phyloP scores from a whole-genome alignment of 2,113 vertebrate genomes.

The Mastomys natalensis region DNA sequence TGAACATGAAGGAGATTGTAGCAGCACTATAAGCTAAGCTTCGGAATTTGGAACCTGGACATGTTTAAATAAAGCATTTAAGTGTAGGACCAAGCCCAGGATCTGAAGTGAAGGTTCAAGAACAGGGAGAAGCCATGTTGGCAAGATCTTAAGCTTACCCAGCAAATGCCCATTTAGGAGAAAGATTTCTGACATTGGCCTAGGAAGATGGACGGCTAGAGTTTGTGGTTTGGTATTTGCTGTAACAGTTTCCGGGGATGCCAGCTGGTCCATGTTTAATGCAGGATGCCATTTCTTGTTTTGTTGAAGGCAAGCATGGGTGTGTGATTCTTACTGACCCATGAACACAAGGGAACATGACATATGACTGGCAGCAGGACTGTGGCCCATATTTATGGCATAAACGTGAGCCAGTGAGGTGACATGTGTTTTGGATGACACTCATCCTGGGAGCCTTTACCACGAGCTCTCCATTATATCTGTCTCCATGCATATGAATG shows the following conservation, averaged over 20 bases:
- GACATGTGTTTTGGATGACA: background rate
- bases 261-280: background rate
- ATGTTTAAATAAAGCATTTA: background rate
- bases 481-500: background rate
- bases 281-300: background rate
- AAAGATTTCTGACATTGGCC: background rate
- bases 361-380: background rate
- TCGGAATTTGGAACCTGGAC: conserved; percentile 25
- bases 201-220: background rate
- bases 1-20: conserved; percentile 32
- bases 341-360: background rate
- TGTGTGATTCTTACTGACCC: background rate
- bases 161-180: background rate
- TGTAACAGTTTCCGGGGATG: background rate
- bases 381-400: background rate
- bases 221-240: background rate
- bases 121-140: background rate
- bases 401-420: background rate
- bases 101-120: background rate
- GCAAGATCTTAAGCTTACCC: background rate
- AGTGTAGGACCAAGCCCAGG: background rate
- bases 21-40: background rate
- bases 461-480: background rate
- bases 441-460: background rate
- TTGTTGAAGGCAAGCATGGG: background rate